These are phyloP conservation scores for Aldrovandia affinis DNA, from an alignment of 2,797 vertebrate species.

Conservation along the genomic window DNA sequence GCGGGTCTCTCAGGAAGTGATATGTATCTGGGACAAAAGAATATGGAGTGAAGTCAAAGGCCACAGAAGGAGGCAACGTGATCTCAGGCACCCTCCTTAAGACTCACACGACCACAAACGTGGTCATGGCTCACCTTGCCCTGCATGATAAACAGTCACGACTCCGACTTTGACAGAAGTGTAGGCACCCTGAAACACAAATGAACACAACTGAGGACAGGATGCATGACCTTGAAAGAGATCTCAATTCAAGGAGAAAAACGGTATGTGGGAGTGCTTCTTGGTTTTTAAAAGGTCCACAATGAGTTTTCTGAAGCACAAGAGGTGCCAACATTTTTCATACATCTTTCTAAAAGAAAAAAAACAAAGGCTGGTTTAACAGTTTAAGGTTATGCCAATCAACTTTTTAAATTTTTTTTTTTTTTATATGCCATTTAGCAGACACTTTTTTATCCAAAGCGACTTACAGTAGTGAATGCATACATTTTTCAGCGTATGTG, in stretches of 20 bases:
- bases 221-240: background rate
- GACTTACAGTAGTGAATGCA: too few species aligned
- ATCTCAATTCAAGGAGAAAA: background rate
- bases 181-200: constrained; percentile 61
- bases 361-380: background rate
- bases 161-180: constrained; percentile 69
- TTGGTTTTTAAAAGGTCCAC: background rate
- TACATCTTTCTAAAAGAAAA: background rate
- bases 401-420: too few species aligned
- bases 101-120: too few species aligned
- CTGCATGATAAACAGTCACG: constrained; percentile 48
- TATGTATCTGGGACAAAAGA: constrained; percentile 66
- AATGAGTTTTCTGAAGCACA: background rate
- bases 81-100: too few species aligned
- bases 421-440: too few species aligned
- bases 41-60: background rate
- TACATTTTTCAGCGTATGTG: too few species aligned
- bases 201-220: constrained; percentile 7
- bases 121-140: constrained; percentile 67
- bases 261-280: background rate
- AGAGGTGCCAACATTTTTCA: background rate
- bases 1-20: constrained; percentile 77
- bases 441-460: too few species aligned
- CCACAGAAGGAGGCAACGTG: too few species aligned
- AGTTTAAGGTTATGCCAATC: background rate